Evolutionary conservation across 2,113 vertebrate species (phyloP).

Genomic region (Rafetus swinhoei): DNA sequence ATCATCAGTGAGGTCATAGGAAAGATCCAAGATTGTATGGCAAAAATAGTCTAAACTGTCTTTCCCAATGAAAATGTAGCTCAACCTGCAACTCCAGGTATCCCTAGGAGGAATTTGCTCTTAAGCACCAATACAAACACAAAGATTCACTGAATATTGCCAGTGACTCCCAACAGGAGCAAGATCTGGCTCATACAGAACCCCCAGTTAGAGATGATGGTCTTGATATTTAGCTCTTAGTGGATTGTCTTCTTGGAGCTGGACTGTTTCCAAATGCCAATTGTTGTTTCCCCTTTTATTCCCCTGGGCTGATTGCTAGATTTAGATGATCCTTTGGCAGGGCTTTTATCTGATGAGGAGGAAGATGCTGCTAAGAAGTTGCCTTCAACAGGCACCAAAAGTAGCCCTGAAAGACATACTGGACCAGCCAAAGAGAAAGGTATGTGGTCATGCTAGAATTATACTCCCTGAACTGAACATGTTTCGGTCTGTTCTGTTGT

Average conservation of each 20-base stretch:
- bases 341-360: constrained; percentile 80
- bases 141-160: neutral
- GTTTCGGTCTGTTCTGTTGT: neutral
- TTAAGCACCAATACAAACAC: neutral
- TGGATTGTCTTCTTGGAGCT: neutral
- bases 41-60: neutral
- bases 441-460: constrained; percentile 10
- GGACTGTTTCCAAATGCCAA: neutral
- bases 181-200: neutral
- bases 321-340: constrained; percentile 76
- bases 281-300: neutral
- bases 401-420: neutral
- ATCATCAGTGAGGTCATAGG: neutral
- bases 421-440: constrained; percentile 50
- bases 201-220: neutral
- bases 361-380: constrained; percentile 67
- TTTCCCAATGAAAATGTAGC: neutral
- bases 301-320: constrained; percentile 60
- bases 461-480: neutral
- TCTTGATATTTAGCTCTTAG: neutral
- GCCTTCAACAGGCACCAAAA: neutral
- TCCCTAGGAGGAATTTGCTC: neutral
- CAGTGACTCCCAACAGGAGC: neutral
- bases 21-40: neutral
- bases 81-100: neutral